These are phyloP conservation scores for Conus betulinus DNA, from an alignment of 1,140 invertebrate genomes.

Conservation along the genomic window DNA sequence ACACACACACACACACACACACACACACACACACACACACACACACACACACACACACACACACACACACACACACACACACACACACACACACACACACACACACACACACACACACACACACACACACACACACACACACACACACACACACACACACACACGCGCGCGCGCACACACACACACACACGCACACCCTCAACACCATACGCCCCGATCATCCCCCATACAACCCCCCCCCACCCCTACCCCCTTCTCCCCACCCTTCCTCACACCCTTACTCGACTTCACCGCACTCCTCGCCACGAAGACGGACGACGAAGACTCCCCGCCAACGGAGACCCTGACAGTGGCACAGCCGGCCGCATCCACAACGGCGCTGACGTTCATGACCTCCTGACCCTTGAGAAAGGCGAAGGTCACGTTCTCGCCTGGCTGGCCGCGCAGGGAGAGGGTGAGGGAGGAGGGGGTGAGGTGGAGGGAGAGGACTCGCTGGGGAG, in stretches of 20 bases:
- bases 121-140: no score
- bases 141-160: no score
- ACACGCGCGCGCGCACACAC: neutral
- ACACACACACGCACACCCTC: neutral
- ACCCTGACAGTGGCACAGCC: neutral
- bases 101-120: no score
- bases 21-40: no score
- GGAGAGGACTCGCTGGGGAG: neutral
- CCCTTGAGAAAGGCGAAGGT: neutral
- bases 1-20: no score
- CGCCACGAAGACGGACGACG: neutral
- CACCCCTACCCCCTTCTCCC: no score
- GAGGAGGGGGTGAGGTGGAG: neutral
- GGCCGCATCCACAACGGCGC: neutral
- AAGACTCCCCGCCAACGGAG: neutral
- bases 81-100: no score
- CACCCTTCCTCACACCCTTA: neutral
- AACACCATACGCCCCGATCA: neutral
- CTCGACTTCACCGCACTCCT: neutral
- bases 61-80: no score
- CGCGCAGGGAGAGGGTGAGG: slow-evolving; percentile 10
- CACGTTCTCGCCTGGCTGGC: slow-evolving; percentile 10
- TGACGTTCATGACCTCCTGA: neutral
- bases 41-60: no score
- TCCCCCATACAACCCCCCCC: no score